phyloP scores from a whole-genome alignment of 2,888 invertebrate species.

The Cosmia pyralina region DNA sequence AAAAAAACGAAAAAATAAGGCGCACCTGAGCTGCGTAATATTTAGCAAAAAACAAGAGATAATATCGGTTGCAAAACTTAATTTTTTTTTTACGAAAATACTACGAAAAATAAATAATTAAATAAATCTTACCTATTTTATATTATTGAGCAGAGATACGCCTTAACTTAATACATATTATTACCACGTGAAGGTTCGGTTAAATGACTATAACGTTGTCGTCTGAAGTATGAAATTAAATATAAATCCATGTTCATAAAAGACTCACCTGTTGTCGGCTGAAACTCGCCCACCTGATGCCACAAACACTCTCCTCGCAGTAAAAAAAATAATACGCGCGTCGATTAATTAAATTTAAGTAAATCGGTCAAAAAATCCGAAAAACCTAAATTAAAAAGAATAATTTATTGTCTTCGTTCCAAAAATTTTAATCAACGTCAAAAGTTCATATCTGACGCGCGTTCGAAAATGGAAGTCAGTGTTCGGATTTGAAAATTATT shows the following conservation, averaged over 20 bases:
- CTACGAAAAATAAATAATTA: neutral
- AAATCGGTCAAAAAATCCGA: slow-evolving; percentile 33
- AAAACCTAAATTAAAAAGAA: slow-evolving; percentile 35
- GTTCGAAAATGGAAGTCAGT: slow-evolving; percentile 65
- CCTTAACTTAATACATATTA: neutral
- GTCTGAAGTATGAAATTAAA: slow-evolving; percentile 5
- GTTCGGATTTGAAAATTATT: slow-evolving; percentile 67
- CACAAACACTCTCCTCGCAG: slow-evolving; percentile 65
- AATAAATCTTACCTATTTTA: neutral
- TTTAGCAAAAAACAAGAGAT: neutral
- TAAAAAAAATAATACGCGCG: slow-evolving; percentile 59
- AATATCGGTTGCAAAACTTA: neutral
- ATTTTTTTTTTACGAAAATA: slow-evolving; percentile 9
- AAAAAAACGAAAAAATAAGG: neutral
- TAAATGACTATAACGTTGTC: too few species aligned
- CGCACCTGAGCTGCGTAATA: neutral
- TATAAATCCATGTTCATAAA: slow-evolving; percentile 4
- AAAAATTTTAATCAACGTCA: slow-evolving; percentile 65
- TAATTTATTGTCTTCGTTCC: slow-evolving; percentile 57
- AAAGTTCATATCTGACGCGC: slow-evolving; percentile 72
- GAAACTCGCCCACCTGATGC: slow-evolving; percentile 62
- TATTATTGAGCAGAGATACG: neutral
- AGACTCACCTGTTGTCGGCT: slow-evolving; percentile 72
- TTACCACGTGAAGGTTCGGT: neutral
- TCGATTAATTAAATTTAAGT: slow-evolving; percentile 34